phyloP scores from a whole-genome alignment of 2,797 vertebrate genomes.

The Lepidocolaptes lacrymiger region DNA sequence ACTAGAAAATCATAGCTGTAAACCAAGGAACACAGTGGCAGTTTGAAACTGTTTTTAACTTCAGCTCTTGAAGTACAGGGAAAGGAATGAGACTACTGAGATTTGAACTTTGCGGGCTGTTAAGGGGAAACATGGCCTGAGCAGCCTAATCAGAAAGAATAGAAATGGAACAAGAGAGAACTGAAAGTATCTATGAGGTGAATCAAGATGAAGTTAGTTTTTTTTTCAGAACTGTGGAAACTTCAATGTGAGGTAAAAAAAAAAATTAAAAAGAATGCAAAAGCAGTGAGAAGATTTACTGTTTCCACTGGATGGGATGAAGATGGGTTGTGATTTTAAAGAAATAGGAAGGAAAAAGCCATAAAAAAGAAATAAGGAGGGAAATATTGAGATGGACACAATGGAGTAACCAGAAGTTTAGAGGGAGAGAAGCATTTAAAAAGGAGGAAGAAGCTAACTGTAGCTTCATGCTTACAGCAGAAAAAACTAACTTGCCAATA shows the following conservation, averaged over 20 bases:
- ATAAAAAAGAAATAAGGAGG: neutral
- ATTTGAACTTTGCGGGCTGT: neutral
- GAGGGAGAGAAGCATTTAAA: neutral
- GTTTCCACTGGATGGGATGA: neutral
- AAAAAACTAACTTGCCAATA: neutral
- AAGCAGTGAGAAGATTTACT: neutral
- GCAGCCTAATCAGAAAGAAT: neutral
- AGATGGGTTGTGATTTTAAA: neutral
- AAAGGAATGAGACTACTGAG: neutral
- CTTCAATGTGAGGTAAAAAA: neutral
- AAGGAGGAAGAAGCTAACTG: neutral
- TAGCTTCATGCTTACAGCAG: neutral
- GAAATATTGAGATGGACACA: neutral
- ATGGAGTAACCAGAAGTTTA: neutral
- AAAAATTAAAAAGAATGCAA: neutral
- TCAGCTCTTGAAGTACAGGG: neutral
- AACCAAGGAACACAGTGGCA: neutral
- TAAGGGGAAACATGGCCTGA: neutral
- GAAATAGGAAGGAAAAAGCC: neutral
- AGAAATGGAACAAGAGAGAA: neutral
- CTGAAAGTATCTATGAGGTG: neutral
- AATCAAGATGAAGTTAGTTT: neutral
- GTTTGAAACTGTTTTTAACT: neutral
- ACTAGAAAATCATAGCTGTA: neutral
- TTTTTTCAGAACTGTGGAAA: neutral